These are phyloP conservation scores for Cromileptes altivelis DNA, from an alignment of 2,113 vertebrate genomes.

Conservation along the genomic window DNA sequence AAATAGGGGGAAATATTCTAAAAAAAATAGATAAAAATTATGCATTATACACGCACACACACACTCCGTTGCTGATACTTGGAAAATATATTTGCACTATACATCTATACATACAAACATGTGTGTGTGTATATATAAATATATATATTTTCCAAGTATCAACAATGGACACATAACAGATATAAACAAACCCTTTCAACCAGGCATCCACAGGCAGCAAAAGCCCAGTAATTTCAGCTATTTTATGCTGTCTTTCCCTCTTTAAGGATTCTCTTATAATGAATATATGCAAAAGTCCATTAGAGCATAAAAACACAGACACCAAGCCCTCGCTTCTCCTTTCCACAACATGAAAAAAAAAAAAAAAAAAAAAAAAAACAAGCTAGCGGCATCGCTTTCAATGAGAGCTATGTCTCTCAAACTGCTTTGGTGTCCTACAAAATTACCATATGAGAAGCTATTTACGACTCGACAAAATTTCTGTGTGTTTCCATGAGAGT, in stretches of 20 bases:
- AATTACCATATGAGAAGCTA: conserved; percentile 93
- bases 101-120: too few species aligned
- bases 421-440: conserved; percentile 86
- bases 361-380: conserved; percentile 42
- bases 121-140: too few species aligned
- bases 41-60: too few species aligned
- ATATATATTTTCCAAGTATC: conserved; percentile 28
- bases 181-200: conserved; percentile 62
- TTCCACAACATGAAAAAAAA: conserved; percentile 71
- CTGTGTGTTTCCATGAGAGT: conserved; percentile 90
- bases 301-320: conserved; percentile 78
- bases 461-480: conserved; percentile 92
- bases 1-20: background rate
- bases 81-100: too few species aligned
- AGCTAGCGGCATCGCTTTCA: conserved; percentile 76
- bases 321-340: conserved; percentile 66
- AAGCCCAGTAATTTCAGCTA: conserved; percentile 35
- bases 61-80: too few species aligned
- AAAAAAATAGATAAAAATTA: background rate
- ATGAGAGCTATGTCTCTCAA: conserved; percentile 82
- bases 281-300: conserved; percentile 81
- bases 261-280: conserved; percentile 73
- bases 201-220: conserved; percentile 20
- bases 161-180: conserved; percentile 41
- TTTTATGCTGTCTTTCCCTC: conserved; percentile 59